phyloP scores from a whole-genome alignment of 2,113 vertebrate species.

The Cacatua alba region DNA sequence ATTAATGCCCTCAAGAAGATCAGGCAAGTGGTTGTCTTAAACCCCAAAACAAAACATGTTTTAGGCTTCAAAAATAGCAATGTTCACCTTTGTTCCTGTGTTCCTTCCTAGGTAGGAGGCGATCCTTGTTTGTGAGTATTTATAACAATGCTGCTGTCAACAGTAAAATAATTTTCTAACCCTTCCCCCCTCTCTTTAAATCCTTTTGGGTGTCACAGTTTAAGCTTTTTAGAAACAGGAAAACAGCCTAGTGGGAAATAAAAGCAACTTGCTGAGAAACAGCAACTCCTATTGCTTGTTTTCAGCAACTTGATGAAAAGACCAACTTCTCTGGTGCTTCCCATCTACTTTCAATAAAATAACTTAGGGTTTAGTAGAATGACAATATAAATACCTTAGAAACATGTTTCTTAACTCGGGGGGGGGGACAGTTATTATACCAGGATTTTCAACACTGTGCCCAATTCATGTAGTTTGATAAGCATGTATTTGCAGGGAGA shows the following conservation, averaged over 20 bases:
- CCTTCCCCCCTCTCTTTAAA: constrained; percentile 31
- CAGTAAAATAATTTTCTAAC: constrained; percentile 62
- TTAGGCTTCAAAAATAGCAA: neutral
- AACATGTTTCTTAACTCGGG: neutral
- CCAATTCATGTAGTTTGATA: neutral
- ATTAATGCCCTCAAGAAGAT: neutral
- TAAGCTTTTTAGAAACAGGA: neutral
- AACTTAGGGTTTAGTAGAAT: neutral
- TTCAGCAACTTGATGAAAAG: neutral
- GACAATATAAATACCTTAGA: neutral
- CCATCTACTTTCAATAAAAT: neutral
- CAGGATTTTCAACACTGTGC: neutral
- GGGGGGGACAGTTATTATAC: neutral
- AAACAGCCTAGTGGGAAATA: neutral
- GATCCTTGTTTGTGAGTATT: constrained; percentile 66
- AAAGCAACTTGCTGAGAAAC: constrained; percentile 22
- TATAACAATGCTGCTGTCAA: constrained; percentile 59
- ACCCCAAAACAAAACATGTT: neutral
- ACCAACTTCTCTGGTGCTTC: neutral
- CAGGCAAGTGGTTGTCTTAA: neutral
- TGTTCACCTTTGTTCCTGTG: neutral
- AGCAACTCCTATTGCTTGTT: neutral
- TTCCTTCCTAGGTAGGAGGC: constrained; percentile 23
- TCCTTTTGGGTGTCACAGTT: constrained; percentile 17
- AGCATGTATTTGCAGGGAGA: neutral